Base-by-base conservation (phyloP, 2,888 invertebrate species). In the Lycophotia porphyrea region DNA sequence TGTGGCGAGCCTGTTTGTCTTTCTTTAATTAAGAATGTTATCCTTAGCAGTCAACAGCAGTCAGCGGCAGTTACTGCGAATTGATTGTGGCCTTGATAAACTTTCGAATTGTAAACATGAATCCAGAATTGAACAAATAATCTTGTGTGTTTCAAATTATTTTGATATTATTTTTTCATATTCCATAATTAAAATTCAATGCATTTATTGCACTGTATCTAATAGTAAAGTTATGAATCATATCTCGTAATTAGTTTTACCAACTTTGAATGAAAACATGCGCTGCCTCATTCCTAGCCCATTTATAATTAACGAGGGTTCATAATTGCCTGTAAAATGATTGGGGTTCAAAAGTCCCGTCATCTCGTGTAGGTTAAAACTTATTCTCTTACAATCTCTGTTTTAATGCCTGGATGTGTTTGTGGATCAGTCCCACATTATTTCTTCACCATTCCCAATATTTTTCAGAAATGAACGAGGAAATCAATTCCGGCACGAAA, bases 241-340 rank as follows among this genome's bases (percentile, higher is more conserved):
- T 39, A 80, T 42, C 47, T 42, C 27, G 63, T 68, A 74, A 80
- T 80, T 55, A 64, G 47, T 78, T 67, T 74, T 47, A 67, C 27
- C 36, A 71, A 72, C 31, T 79, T 82, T 63, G 24, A 60, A 78
- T 70, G 60, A 49, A 73, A 69, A 82, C 82, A 60, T 68, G 64
- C 58, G 63, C 15, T 47, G 49, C 27, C 8, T 60, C 81, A 66
- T 82, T 78, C 69, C 64, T 67, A 49, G 49, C 64, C 71, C 55
- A 76, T 83, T 74, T 42, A 65, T 74, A 83, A 80, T 80, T 73
- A 73, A 74, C 64, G 36, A 71, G 69, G 69, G 70, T 77, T 72
- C 71, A 49, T 84, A 84, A 83, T 84, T 75, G 74, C 72, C 60
- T 73, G 74, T 81, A 61, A 81, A 84, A 84, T 81, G 24, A 65